Percentiles rank a stretch among this genome's conserved stretches.
Conservation (phyloP, 1,140 invertebrate species). For the Scaptomyza hsui region DNA sequence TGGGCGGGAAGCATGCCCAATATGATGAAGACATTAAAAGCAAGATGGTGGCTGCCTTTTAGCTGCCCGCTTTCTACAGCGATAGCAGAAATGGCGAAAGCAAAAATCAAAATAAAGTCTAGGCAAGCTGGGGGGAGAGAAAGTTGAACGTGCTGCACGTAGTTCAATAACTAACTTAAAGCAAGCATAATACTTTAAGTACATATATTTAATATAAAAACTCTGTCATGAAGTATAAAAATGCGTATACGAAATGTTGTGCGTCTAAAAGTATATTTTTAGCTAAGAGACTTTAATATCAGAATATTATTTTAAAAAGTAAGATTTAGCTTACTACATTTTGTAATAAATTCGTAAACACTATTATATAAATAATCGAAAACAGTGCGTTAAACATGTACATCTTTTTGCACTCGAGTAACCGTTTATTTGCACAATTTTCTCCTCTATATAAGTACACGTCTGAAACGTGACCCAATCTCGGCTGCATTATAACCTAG, state of each 20-base stretch:
- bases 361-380: too few relatives aligned
- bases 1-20: slow-evolving; percentile 3
- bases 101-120: not conserved
- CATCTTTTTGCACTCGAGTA: not conserved
- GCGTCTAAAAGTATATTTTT: too few relatives aligned
- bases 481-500: slow-evolving; percentile 33
- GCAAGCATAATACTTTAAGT: too few relatives aligned
- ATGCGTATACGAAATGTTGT: too few relatives aligned
- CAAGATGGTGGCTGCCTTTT: not conserved
- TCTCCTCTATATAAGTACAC: not conserved
- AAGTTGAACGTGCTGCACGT: too few relatives aligned
- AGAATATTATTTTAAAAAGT: too few relatives aligned
- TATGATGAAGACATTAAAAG: slow-evolving; percentile 1
- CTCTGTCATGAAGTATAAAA: too few relatives aligned
- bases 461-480: slow-evolving; percentile 56
- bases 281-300: too few relatives aligned
- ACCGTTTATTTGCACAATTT: slow-evolving; percentile 6
- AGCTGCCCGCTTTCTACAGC: not conserved
- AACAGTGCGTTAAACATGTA: not conserved
- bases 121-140: not conserved
- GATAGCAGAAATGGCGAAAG: not conserved
- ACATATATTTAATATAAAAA: too few relatives aligned
- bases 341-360: too few relatives aligned
- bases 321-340: too few relatives aligned
- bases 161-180: not conserved